Percentiles rank a stretch among this genome's conserved stretches.
Conservation (phyloP, 2,113 vertebrate genomes). For the Ellobius talpinus region DNA sequence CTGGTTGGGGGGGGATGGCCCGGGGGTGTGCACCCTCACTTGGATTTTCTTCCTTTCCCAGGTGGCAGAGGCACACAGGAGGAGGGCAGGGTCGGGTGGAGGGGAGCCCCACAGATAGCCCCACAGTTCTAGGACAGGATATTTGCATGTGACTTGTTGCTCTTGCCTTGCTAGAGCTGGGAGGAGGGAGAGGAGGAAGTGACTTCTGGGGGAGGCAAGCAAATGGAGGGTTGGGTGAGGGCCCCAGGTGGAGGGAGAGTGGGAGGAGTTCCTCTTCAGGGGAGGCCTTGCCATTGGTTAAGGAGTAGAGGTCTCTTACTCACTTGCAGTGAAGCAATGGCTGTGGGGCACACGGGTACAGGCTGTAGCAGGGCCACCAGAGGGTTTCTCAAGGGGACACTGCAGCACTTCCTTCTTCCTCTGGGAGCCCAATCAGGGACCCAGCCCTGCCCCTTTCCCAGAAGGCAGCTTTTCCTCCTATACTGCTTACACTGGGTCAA, state of each 20-base stretch:
- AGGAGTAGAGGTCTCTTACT: conserved; percentile 47
- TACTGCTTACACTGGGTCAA: background rate
- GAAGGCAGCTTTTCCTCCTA: background rate
- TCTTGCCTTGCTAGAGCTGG: conserved; percentile 76
- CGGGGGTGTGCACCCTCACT: background rate
- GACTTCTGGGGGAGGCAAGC: conserved; percentile 40
- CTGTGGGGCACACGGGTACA: background rate
- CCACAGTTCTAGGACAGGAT: conserved; percentile 67
- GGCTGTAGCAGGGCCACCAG: conserved; percentile 18
- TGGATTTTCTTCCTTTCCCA: conserved; percentile 23
- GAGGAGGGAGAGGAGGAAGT: conserved; percentile 74
- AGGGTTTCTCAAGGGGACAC: conserved; percentile 72
- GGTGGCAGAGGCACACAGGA: background rate
- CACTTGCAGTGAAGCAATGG: conserved; percentile 72
- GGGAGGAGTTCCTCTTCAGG: conserved; percentile 72
- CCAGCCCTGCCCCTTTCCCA: background rate
- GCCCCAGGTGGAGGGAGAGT: conserved; percentile 17
- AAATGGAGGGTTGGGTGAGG: conserved; percentile 54
- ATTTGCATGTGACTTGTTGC: conserved; percentile 78
- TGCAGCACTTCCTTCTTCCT: conserved; percentile 72
- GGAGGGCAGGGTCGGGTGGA: background rate
- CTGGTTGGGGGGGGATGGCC: background rate
- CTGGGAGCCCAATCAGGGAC: background rate
- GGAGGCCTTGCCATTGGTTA: conserved; percentile 36
- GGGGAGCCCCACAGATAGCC: conserved; percentile 36